Evolutionary conservation across 2,113 vertebrate species (phyloP).

Genomic region (Onychostruthus taczanowskii): DNA sequence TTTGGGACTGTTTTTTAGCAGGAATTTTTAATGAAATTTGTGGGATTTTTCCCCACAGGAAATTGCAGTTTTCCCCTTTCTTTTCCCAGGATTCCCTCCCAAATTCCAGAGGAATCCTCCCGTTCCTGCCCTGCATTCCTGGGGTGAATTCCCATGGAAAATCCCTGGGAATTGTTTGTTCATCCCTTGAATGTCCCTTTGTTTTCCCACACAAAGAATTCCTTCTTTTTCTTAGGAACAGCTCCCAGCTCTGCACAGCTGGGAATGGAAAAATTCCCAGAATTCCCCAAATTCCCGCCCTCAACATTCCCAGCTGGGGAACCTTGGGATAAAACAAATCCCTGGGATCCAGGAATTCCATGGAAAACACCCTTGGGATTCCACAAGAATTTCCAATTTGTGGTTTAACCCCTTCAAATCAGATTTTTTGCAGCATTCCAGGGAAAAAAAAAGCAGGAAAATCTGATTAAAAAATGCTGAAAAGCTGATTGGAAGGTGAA

Average conservation of each 20-base stretch:
- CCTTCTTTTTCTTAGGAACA: neutral
- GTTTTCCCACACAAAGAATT: neutral
- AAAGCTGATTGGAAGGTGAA: neutral
- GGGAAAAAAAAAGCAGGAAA: neutral
- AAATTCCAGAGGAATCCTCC: neutral
- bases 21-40: neutral
- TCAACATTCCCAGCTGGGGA: neutral
- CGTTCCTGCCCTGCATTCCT: neutral
- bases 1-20: neutral
- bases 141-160: neutral
- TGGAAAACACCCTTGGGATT: neutral
- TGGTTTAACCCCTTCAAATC: neutral
- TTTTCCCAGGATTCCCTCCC: neutral
- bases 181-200: neutral
- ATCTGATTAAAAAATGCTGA: rapidly evolving
- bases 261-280: neutral
- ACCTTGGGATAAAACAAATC: neutral
- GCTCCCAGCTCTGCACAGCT: neutral
- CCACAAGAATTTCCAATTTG: neutral
- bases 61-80: neutral
- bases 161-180: neutral
- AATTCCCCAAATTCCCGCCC: neutral
- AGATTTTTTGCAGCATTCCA: neutral
- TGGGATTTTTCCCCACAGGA: neutral
- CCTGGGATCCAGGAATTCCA: neutral